Evolutionary conservation across 2,888 invertebrate genomes (phyloP).

Genomic region (Synergus laeviventris): DNA sequence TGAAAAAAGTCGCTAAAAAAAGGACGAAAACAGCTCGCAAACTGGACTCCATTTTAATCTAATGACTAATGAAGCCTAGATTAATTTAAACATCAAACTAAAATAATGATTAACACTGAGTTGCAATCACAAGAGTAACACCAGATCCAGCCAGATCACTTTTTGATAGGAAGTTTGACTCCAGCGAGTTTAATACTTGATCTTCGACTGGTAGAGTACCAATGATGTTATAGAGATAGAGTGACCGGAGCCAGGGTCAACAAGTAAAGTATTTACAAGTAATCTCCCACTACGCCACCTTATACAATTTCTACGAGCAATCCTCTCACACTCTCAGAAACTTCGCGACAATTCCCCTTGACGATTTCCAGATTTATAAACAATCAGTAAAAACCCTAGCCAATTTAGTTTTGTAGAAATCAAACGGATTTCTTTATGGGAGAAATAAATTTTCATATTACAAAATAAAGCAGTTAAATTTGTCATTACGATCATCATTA

Average conservation of each 20-base stretch:
- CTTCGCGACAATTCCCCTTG: neutral
- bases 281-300: constrained; percentile 67
- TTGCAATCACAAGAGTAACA: neutral
- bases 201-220: constrained; percentile 41
- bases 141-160: too few relatives aligned
- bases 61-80: neutral
- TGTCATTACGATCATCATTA: too few relatives aligned
- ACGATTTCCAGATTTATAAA: neutral
- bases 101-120: constrained; percentile 3
- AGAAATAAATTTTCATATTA: too few relatives aligned
- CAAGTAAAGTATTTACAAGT: constrained; percentile 51
- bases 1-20: neutral
- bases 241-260: constrained; percentile 66
- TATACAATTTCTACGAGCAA: constrained; percentile 22
- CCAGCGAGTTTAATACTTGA: constrained; percentile 47
- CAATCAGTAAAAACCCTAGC: neutral
- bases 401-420: neutral
- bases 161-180: constrained; percentile 32
- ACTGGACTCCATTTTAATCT: neutral
- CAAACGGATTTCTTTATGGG: too few relatives aligned
- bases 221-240: constrained; percentile 30
- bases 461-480: too few relatives aligned
- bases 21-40: neutral
- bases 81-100: constrained; percentile 3
- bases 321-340: neutral